Percentiles rank a stretch among this genome's conserved stretches.
phyloP scores from a whole-genome alignment of 2,888 invertebrate genomes.

The Nymphalis urticae region DNA sequence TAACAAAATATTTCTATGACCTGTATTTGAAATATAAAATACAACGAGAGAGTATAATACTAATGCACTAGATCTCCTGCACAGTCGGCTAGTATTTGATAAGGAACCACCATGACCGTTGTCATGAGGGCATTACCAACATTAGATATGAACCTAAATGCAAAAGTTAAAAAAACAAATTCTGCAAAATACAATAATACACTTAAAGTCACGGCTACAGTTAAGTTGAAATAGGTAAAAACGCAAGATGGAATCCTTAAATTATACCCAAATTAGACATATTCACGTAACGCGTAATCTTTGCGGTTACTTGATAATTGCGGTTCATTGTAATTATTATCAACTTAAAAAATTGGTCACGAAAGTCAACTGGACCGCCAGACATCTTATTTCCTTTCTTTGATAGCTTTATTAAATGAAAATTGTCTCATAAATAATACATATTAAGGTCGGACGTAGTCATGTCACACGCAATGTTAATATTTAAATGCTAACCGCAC shows the following conservation, averaged over 20 bases:
- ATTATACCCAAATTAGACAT: constrained; percentile 5
- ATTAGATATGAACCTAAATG: too few relatives aligned
- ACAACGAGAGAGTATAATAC: too few relatives aligned
- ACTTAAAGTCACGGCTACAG: not conserved
- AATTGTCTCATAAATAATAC: constrained; percentile 21
- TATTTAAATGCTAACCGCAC: constrained; percentile 27
- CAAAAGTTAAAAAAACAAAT: not conserved
- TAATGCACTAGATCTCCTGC: too few relatives aligned
- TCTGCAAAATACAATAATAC: too few relatives aligned
- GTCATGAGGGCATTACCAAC: too few relatives aligned
- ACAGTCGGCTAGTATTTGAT: too few relatives aligned
- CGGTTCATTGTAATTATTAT: constrained; percentile 11
- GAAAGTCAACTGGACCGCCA: constrained; percentile 21
- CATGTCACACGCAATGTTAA: constrained; percentile 19
- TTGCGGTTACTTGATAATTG: constrained; percentile 14
- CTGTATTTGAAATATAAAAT: too few relatives aligned
- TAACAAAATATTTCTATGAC: too few relatives aligned
- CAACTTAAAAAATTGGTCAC: constrained; percentile 24
- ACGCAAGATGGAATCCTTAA: not conserved
- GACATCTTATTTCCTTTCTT: constrained; percentile 51
- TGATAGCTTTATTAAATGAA: constrained; percentile 57
- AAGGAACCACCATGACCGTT: too few relatives aligned
- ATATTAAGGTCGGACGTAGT: constrained; percentile 40
- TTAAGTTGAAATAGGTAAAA: too few relatives aligned
- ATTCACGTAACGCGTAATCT: constrained; percentile 1